These are phyloP conservation scores for Lasioglossum zephyrum DNA, from an alignment of 2,888 invertebrate genomes.

Conservation along the genomic window DNA sequence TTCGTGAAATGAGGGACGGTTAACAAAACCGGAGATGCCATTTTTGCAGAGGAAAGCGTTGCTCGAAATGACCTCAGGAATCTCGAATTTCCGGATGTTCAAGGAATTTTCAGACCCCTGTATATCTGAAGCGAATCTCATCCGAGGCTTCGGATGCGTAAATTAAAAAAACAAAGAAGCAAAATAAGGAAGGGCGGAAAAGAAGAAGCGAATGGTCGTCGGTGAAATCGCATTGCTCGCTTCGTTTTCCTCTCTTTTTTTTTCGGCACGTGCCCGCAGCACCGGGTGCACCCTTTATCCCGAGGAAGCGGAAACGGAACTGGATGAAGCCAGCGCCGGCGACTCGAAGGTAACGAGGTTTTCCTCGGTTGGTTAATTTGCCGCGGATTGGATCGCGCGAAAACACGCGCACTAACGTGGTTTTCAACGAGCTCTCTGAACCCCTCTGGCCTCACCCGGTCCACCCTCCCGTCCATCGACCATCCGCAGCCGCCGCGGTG, in stretches of 20 bases:
- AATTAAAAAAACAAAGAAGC: neutral
- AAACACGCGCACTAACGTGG: constrained; percentile 75
- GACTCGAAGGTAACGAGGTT: constrained; percentile 76
- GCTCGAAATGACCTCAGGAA: too few relatives aligned
- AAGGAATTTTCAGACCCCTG: too few relatives aligned
- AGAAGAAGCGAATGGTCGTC: constrained; percentile 14
- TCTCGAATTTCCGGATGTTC: too few relatives aligned
- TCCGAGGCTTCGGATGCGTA: neutral
- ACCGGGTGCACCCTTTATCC: constrained; percentile 57
- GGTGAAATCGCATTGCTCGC: constrained; percentile 29
- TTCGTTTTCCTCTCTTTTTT: constrained; percentile 6
- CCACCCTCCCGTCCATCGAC: constrained; percentile 21
- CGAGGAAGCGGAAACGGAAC: constrained; percentile 71
- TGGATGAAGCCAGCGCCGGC: constrained; percentile 64
- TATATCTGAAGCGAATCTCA: neutral
- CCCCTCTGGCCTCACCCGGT: constrained; percentile 21
- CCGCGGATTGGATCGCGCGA: constrained; percentile 79
- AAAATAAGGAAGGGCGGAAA: neutral
- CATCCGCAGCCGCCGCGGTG: constrained; percentile 50
- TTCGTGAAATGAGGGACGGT: too few relatives aligned
- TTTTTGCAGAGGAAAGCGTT: too few relatives aligned
- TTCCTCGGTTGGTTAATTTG: constrained; percentile 78
- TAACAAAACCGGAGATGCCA: too few relatives aligned
- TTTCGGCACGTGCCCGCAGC: constrained; percentile 39
- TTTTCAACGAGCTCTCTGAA: constrained; percentile 66